These are phyloP conservation scores for pig (Sus scrofa) DNA, from an alignment of 2,113 vertebrate genomes.

Conservation along the genomic window T2T-Sscrofa CM000818.6:41689501-41690000, in stretches of 20 bases:
- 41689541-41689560: constrained; percentile 65
- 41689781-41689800: background rate
- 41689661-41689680: background rate
- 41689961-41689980: background rate
- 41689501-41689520: too few relatives aligned
- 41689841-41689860: constrained; percentile 1
- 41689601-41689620: background rate
- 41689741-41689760: background rate
- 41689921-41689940: constrained; percentile 18
- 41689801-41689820: constrained; percentile 27
- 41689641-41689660: background rate
- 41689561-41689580: background rate
- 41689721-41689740: background rate
- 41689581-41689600: constrained; percentile 69
- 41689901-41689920: background rate
- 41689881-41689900: background rate
- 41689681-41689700: background rate
- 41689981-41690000: constrained; percentile 74
- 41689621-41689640: constrained; percentile 40
- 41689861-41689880: background rate
- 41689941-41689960: background rate
- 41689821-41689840: constrained; percentile 38
- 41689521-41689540: constrained; percentile 49
- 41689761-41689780: background rate
- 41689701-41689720: background rate